phyloP scores from a whole-genome alignment of 2,888 invertebrate species.

The Caenorhabditis panamensis region DNA sequence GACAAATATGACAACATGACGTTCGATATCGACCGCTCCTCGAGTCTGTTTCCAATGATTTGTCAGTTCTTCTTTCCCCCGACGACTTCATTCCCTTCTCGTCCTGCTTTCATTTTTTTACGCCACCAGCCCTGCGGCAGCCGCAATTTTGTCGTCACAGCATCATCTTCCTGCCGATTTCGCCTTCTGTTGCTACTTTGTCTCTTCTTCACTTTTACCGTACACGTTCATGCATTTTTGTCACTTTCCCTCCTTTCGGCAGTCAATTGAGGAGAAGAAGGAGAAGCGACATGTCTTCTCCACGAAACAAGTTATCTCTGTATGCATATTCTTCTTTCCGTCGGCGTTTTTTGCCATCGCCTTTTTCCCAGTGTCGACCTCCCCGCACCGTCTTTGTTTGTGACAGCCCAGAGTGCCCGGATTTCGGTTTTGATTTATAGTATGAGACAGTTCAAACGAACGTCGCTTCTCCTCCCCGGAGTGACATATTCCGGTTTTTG shows the following conservation, averaged over 20 bases:
- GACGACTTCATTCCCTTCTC: conserved; percentile 5
- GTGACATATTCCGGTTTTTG: conserved; percentile 36
- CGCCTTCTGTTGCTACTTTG: conserved; percentile 4
- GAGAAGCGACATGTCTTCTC: conserved; percentile 19
- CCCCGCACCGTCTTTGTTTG: conserved; percentile 49
- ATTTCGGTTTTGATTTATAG: conserved; percentile 58
- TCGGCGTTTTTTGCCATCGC: conserved; percentile 27
- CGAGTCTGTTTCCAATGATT: conserved; percentile 5
- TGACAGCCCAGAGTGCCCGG: conserved; percentile 18
- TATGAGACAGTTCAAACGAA: conserved; percentile 54
- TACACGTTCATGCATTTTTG: conserved; percentile 60
- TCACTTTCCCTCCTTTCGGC: conserved; percentile 53
- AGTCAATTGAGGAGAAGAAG: conserved; percentile 57
- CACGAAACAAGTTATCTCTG: conserved; percentile 53
- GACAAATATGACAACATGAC: conserved; percentile 60
- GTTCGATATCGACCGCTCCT: conserved; percentile 47
- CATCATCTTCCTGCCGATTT: background rate
- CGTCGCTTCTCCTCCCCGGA: background rate
- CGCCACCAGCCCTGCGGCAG: conserved; percentile 3
- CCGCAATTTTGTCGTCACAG: conserved; percentile 23
- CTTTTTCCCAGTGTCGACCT: conserved; percentile 33
- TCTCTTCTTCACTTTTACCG: conserved; percentile 53
- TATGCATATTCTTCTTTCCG: conserved; percentile 33
- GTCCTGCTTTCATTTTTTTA: conserved; percentile 2
- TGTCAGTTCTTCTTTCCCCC: background rate